Conservation (phyloP, 2,113 vertebrate species). For the Cynocephalus volans region DNA sequence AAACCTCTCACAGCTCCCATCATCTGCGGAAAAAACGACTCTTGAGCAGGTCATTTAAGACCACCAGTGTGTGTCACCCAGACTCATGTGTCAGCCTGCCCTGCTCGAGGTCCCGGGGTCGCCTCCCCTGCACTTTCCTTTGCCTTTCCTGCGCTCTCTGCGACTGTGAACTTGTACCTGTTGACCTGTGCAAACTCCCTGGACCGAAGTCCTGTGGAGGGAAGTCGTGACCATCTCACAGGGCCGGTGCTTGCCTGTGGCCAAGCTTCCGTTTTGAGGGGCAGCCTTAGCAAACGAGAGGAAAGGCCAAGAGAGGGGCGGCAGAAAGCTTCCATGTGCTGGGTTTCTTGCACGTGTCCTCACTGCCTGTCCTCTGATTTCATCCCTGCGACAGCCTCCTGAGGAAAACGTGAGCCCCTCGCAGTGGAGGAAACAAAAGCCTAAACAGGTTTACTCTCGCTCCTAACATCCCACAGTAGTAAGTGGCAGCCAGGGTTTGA, state of each 20-base stretch:
- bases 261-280: not conserved
- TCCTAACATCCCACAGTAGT: not conserved
- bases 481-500: not conserved
- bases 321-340: not conserved
- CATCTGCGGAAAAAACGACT: not conserved
- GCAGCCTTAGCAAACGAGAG: not conserved
- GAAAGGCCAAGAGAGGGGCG: not conserved
- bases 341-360: not conserved
- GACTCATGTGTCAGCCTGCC: not conserved
- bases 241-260: not conserved
- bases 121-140: not conserved
- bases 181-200: not conserved
- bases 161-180: not conserved
- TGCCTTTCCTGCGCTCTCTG: not conserved
- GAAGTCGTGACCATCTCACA: not conserved
- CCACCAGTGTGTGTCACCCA: not conserved
- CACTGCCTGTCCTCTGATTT: not conserved
- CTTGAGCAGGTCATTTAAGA: not conserved
- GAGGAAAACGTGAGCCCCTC: not conserved
- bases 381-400: not conserved
- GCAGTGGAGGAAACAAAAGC: not conserved
- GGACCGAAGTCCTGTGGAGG: too few relatives aligned
- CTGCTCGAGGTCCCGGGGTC: not conserved
- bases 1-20: not conserved
- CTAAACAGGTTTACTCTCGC: not conserved